Evolutionary conservation across 2,888 invertebrate species (phyloP).

Genomic region (Lottia gigantea): DNA sequence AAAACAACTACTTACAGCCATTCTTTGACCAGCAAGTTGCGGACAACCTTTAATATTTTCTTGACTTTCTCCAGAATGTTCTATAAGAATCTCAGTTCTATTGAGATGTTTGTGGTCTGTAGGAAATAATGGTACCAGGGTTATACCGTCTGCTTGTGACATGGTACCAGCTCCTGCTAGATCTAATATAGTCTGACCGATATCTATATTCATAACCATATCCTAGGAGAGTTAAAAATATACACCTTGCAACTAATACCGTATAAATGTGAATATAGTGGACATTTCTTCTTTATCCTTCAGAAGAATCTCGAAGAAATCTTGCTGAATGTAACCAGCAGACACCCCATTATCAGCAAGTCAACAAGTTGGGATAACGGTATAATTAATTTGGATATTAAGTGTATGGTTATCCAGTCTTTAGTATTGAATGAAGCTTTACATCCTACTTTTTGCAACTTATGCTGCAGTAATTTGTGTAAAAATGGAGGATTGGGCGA

Average conservation of each 20-base stretch:
- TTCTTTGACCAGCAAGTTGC: conserved; percentile 73
- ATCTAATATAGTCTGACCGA: conserved; percentile 84
- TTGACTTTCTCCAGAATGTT: conserved; percentile 82
- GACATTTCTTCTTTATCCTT: too few species aligned
- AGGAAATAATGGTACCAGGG: conserved; percentile 68
- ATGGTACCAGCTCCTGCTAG: conserved; percentile 74
- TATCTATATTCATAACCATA: conserved; percentile 82
- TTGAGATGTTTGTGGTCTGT: conserved; percentile 21
- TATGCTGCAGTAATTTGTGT: too few species aligned
- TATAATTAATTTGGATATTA: too few species aligned
- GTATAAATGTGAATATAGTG: too few species aligned
- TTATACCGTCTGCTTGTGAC: conserved; percentile 75
- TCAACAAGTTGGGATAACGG: too few species aligned
- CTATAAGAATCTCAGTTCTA: conserved; percentile 75
- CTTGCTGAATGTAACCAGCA: too few species aligned
- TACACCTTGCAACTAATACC: not conserved
- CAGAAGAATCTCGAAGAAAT: too few species aligned
- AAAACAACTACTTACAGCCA: conserved; percentile 74
- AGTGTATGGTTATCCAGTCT: too few species aligned
- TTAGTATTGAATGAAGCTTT: too few species aligned
- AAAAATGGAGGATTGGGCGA: too few species aligned
- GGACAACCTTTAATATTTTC: conserved; percentile 76
- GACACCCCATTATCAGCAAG: too few species aligned
- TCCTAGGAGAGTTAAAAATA: conserved; percentile 65
- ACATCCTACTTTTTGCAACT: too few species aligned